These are phyloP conservation scores for Ceyx melanurus DNA, from an alignment of 2,113 vertebrate species.

Conservation along the genomic window DNA sequence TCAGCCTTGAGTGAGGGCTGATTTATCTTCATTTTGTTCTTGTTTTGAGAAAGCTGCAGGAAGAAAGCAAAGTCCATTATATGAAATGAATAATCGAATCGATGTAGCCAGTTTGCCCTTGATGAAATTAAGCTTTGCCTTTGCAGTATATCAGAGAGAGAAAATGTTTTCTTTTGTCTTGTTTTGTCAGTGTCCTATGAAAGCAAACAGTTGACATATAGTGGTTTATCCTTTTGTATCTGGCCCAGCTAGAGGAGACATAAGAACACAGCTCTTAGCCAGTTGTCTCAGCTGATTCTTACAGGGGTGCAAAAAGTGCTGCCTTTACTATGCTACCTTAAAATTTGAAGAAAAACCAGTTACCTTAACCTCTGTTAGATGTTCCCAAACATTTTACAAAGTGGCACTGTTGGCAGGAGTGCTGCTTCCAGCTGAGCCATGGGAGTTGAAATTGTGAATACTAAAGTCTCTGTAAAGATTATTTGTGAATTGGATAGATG, in stretches of 20 bases:
- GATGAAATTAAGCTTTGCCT: constrained; percentile 60
- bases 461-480: neutral
- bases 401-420: neutral
- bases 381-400: neutral
- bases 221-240: neutral
- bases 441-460: neutral
- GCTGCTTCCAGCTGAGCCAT: neutral
- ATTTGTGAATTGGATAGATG: neutral
- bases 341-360: neutral
- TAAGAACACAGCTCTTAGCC: neutral
- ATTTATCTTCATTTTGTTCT: constrained; percentile 56
- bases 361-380: neutral
- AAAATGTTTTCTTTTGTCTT: neutral
- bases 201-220: neutral
- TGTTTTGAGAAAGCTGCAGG: constrained; percentile 51
- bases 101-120: constrained; percentile 57
- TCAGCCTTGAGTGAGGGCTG: constrained; percentile 32
- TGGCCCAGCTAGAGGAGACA: neutral
- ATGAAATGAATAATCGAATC: constrained; percentile 63
- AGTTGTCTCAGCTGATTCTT: neutral
- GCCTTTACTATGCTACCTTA: neutral
- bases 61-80: constrained; percentile 58
- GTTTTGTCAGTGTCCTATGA: neutral
- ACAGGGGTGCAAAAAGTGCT: neutral
- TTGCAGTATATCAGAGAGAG: constrained; percentile 1